Conservation (phyloP, 2,797 vertebrate genomes). For the Nannoperca obscura region DNA sequence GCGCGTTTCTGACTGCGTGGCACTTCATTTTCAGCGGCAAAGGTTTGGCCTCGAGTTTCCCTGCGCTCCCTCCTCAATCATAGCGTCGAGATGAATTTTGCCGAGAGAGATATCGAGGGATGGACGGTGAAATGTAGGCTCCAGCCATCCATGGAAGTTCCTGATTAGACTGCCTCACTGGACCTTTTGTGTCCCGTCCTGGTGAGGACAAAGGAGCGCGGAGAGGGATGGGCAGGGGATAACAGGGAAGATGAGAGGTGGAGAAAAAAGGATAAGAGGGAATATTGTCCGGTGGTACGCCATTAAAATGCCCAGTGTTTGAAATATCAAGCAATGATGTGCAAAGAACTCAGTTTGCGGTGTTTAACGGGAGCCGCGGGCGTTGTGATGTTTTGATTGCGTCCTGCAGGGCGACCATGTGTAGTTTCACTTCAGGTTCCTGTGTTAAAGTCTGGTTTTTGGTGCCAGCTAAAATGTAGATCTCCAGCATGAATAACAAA, state of each 20-base stretch:
- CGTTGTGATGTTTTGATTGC: slow-evolving; percentile 25
- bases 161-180: slow-evolving; percentile 89
- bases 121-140: slow-evolving; percentile 81
- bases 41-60: slow-evolving; percentile 66
- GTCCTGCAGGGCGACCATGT: neutral
- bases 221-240: slow-evolving; percentile 81
- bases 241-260: slow-evolving; percentile 81
- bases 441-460: neutral
- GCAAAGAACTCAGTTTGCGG: slow-evolving; percentile 48
- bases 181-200: slow-evolving; percentile 86
- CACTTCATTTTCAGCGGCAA: slow-evolving; percentile 57
- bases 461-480: slow-evolving; percentile 1
- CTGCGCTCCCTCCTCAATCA: slow-evolving; percentile 84
- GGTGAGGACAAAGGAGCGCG: slow-evolving; percentile 82
- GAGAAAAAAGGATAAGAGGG: slow-evolving; percentile 69
- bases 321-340: slow-evolving; percentile 64
- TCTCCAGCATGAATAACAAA: neutral
- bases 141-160: slow-evolving; percentile 87
- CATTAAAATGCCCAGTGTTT: slow-evolving; percentile 67
- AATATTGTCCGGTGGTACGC: slow-evolving; percentile 68
- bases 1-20: slow-evolving; percentile 6
- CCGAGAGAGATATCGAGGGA: slow-evolving; percentile 81
- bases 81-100: slow-evolving; percentile 78
- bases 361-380: slow-evolving; percentile 17
- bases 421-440: neutral